phyloP scores from a whole-genome alignment of 2,113 vertebrate genomes.

The Melierax canorus region DNA sequence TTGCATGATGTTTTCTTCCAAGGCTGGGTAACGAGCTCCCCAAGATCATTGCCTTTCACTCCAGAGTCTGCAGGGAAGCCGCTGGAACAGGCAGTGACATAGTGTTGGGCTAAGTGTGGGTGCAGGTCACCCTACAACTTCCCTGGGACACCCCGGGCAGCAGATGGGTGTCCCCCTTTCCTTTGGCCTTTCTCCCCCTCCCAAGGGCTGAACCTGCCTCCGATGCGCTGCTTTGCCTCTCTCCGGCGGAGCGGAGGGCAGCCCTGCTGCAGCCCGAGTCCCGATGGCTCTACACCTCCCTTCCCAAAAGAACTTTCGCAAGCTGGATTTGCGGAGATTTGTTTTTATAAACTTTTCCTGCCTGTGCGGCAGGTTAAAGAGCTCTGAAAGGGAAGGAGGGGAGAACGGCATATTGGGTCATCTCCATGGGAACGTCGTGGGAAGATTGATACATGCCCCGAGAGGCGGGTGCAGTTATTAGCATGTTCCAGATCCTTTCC shows the following conservation, averaged over 20 bases:
- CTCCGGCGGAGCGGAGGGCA: background rate
- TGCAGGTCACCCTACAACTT: background rate
- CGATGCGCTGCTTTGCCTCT: background rate
- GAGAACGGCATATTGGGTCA: background rate
- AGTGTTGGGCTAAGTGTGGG: accelerated
- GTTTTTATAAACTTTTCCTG: background rate
- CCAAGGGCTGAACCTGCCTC: background rate
- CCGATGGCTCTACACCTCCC: accelerated
- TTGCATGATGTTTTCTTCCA: background rate
- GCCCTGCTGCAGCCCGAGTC: background rate
- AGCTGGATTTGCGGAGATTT: background rate
- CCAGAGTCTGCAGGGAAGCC: background rate
- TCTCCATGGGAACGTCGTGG: background rate
- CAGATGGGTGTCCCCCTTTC: background rate
- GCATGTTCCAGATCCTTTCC: conserved; percentile 16
- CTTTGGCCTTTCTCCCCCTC: background rate
- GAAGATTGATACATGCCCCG: background rate
- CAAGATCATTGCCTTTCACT: background rate
- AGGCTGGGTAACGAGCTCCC: background rate
- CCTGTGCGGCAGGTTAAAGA: background rate
- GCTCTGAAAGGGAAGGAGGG: background rate
- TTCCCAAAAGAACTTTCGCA: background rate
- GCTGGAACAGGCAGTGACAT: background rate
- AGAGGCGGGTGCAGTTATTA: background rate
- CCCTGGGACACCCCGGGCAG: background rate